These are phyloP conservation scores for Nemoura dubitans DNA, from an alignment of 2,888 invertebrate species.

Conservation along the genomic window DNA sequence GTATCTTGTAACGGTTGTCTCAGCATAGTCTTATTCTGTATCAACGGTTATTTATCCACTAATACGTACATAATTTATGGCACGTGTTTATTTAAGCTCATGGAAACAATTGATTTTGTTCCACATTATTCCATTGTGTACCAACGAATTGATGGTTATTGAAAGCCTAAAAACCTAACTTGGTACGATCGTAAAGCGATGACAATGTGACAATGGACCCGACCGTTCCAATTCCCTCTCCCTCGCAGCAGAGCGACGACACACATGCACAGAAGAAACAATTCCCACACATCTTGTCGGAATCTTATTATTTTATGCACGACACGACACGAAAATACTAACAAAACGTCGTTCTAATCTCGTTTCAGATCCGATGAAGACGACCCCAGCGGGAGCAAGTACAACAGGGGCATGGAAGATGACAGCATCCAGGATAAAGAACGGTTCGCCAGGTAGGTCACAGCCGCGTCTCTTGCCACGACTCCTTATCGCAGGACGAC, in stretches of 20 bases:
- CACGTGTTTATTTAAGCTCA: no score
- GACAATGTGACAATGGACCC: neutral
- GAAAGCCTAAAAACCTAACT: no score
- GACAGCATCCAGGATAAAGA: slow-evolving; percentile 96
- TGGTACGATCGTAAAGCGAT: no score
- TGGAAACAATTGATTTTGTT: no score
- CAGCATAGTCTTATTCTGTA: no score
- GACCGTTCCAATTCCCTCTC: neutral
- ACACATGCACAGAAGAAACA: neutral
- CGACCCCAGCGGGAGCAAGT: slow-evolving; percentile 79
- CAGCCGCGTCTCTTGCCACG: neutral
- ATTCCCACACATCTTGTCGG: neutral
- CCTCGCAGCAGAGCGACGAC: neutral
- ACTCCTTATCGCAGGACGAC: neutral
- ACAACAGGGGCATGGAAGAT: slow-evolving; percentile 91
- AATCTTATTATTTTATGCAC: slow-evolving; percentile 12
- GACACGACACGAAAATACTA: neutral
- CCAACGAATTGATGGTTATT: no score
- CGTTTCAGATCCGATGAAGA: slow-evolving; percentile 83
- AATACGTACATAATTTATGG: no score
- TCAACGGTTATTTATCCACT: no score
- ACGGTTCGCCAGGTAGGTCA: slow-evolving; percentile 88
- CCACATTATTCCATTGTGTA: no score
- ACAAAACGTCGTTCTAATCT: slow-evolving; percentile 27
- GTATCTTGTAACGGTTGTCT: no score